Evolutionary conservation across 64 coral and sea anemone species (phyloP).

Genomic region (Porites lutea): DNA sequence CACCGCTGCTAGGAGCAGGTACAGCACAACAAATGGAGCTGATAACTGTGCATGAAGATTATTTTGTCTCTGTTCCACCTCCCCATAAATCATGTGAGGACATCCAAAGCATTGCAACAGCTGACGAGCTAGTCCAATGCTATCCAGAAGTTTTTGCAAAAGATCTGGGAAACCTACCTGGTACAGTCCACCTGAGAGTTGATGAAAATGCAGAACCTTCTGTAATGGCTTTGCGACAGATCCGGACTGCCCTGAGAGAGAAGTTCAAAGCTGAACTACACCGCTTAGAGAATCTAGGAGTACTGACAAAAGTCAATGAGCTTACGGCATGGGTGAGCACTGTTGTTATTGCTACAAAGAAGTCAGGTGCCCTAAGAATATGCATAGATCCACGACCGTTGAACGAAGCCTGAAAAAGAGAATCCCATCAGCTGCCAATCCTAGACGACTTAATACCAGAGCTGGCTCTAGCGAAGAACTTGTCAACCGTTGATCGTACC

Average conservation of each 20-base stretch:
- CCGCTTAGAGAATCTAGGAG: neutral
- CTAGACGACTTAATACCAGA: constrained; percentile 50
- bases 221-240: neutral
- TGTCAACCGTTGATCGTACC: constrained; percentile 34
- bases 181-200: constrained; percentile 42
- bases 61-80: neutral
- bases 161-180: constrained; percentile 39
- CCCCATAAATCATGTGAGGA: neutral
- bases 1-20: too few relatives aligned
- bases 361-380: neutral
- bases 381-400: neutral
- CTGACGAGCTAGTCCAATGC: neutral
- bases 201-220: neutral
- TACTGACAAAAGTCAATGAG: neutral
- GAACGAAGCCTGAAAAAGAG: neutral
- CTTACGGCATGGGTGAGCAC: constrained; percentile 7
- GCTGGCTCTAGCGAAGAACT: constrained; percentile 29
- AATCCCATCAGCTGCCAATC: constrained; percentile 37
- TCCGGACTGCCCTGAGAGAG: constrained; percentile 45
- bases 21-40: too few relatives aligned
- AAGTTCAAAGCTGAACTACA: constrained; percentile 49
- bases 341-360: constrained; percentile 6
- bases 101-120: neutral
- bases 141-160: neutral
- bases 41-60: neutral